Evolutionary conservation across 2,888 invertebrate genomes (phyloP).

Genomic region (Cerastis leucographa): DNA sequence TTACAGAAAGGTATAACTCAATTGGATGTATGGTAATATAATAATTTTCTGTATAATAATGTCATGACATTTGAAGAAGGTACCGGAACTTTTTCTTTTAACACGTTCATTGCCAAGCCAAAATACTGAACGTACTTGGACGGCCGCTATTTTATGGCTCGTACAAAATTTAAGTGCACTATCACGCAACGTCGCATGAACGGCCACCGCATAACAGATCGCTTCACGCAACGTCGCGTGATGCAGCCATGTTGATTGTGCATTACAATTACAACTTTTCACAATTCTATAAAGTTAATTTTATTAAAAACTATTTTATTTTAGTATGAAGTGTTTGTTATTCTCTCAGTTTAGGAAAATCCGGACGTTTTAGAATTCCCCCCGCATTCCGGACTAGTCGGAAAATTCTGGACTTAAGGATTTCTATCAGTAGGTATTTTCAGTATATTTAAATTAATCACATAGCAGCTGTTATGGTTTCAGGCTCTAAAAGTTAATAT

Average conservation of each 20-base stretch:
- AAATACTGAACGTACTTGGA: too few relatives aligned
- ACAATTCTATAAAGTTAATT: not conserved
- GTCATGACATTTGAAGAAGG: not conserved
- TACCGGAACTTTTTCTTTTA: not conserved
- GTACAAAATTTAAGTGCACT: too few relatives aligned
- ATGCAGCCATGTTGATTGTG: not conserved
- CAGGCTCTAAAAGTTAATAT: conserved; percentile 86
- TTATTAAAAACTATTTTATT: not conserved
- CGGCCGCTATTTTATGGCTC: too few relatives aligned
- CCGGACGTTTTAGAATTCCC: not conserved
- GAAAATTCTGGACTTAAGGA: not conserved
- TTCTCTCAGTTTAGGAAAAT: not conserved
- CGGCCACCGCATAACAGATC: too few relatives aligned
- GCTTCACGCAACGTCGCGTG: too few relatives aligned
- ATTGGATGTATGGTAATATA: not conserved
- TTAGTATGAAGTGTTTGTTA: not conserved
- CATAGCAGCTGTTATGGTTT: conserved; percentile 45
- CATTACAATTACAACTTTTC: not conserved
- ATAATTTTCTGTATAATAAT: too few relatives aligned
- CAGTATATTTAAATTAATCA: not conserved
- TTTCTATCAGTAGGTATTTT: not conserved
- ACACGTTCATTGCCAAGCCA: not conserved
- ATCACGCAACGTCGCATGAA: too few relatives aligned
- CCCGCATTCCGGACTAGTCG: not conserved
- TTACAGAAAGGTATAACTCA: conserved; percentile 93